Percentiles rank a stretch among this genome's conserved stretches.
Evolutionary conservation across 2,797 vertebrate species (phyloP).

Genomic region (Enteromius fasciolatus): DNA sequence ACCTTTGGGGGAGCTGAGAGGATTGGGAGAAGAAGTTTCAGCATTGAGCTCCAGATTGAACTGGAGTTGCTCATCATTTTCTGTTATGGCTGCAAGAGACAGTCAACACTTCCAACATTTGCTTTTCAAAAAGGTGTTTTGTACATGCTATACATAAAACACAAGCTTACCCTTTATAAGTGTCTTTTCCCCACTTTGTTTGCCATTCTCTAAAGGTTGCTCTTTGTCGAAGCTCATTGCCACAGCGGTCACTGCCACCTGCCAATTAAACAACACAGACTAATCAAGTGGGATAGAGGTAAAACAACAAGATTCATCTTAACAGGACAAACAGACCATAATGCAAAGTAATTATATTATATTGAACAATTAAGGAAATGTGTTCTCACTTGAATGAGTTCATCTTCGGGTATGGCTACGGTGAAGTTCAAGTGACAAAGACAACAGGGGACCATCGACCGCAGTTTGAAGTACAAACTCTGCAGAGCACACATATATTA

Average conservation of each 20-base stretch:
- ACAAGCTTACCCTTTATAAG: conserved; percentile 83
- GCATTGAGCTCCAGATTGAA: conserved; percentile 91
- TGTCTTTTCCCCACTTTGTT: conserved; percentile 78
- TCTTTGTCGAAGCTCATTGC: conserved; percentile 96
- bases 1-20: conserved; percentile 85
- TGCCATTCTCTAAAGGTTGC: conserved; percentile 82
- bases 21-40: conserved; percentile 80
- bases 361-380: background rate
- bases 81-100: conserved; percentile 77
- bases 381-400: conserved; percentile 89
- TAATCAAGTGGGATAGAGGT: background rate
- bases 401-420: conserved; percentile 96
- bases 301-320: background rate
- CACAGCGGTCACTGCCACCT: conserved; percentile 96
- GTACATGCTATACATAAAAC: background rate
- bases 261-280: conserved; percentile 31
- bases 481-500: conserved; percentile 60
- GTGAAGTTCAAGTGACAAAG: conserved; percentile 97
- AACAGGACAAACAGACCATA: background rate
- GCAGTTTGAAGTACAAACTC: conserved; percentile 98
- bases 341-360: background rate
- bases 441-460: conserved; percentile 97
- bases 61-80: conserved; percentile 94
- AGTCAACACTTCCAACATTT: conserved; percentile 11
- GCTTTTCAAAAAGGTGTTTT: background rate